These are phyloP conservation scores for Phalacrocorax aristotelis DNA, from an alignment of 2,113 vertebrate species.

Conservation along the genomic window DNA sequence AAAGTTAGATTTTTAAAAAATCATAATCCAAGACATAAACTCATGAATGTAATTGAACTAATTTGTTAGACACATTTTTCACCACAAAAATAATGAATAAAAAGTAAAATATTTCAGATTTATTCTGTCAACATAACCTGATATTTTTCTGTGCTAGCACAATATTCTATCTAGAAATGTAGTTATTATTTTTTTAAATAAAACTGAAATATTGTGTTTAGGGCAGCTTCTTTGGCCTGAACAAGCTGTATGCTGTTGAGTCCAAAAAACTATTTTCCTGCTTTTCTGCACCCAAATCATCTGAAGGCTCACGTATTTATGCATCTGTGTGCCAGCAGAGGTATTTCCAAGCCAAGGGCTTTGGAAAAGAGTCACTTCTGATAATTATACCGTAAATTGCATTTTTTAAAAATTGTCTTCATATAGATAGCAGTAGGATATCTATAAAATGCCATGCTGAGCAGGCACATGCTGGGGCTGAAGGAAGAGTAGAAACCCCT, in stretches of 20 bases:
- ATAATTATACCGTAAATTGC: neutral
- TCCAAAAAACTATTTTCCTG: neutral
- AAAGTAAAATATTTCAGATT: neutral
- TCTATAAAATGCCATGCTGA: neutral
- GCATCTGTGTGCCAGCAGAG: neutral
- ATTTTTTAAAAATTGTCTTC: neutral
- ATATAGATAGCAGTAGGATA: neutral
- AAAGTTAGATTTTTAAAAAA: neutral
- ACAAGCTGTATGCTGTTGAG: neutral
- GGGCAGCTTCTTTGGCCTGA: neutral
- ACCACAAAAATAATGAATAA: neutral
- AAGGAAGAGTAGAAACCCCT: neutral
- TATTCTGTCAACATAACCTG: neutral
- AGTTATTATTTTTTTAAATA: neutral
- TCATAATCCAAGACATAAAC: neutral
- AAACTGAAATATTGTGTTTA: neutral
- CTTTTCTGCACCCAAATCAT: neutral
- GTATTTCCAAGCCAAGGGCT: neutral
- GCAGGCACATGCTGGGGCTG: rapidly evolving
- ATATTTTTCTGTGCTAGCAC: neutral
- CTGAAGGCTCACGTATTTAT: neutral
- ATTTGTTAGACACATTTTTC: neutral
- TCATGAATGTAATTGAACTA: neutral
- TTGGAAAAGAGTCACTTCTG: neutral
- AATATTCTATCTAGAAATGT: neutral